Evolutionary conservation across 2,888 invertebrate genomes (phyloP), one percentile per base, ranked within the genome.

Genomic region (Mechanitis mazaeus): DNA sequence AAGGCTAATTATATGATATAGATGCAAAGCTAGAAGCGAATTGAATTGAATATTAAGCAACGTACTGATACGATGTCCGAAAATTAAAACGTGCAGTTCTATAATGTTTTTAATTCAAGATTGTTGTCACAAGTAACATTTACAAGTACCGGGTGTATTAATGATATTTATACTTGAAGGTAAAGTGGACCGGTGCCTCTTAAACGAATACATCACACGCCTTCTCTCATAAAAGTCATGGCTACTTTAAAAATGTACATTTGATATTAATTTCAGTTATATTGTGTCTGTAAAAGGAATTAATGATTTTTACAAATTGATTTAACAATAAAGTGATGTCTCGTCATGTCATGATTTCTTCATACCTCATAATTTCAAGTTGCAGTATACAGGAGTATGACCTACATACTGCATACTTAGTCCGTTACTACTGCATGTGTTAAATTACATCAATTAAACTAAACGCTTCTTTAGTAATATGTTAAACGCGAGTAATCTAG

Each of bases 391-490:
- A 20, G 20, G 20, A 47, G n/a, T 46, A 12, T 9, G 31, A 50
- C 31, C 50, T 31, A 50, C 28, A 31, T 50, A 31, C 31, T 42
- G 9, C 42, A 9, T 47, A 47, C 31, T 50, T 50, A 31, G 9
- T 9, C 9, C 31, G 31, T 31, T 4, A 9, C 31, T 3, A 50
- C 31, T 28, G 28, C 31, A 59, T 59, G 61, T 57, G 63, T 59
- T 33, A 55, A 63, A 65, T 65, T 65, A 59, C 56, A n/a, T 58
- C 57, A 61, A 65, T 63, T 65, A 63, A 53, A 63, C 47, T 63
- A 57, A 60, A 35, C 45, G 54, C 54, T 54, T 55, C 38, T 63
- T 56, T 50, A 28, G 65, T 50, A 63, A 65, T 45, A 53, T 45
- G 60, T 54, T 54, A 65, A 50, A 33, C 50, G 53, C 35, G 2